Evolutionary conservation across 2,888 invertebrate genomes (phyloP).

Genomic region (Eupithecia pulchellata): DNA sequence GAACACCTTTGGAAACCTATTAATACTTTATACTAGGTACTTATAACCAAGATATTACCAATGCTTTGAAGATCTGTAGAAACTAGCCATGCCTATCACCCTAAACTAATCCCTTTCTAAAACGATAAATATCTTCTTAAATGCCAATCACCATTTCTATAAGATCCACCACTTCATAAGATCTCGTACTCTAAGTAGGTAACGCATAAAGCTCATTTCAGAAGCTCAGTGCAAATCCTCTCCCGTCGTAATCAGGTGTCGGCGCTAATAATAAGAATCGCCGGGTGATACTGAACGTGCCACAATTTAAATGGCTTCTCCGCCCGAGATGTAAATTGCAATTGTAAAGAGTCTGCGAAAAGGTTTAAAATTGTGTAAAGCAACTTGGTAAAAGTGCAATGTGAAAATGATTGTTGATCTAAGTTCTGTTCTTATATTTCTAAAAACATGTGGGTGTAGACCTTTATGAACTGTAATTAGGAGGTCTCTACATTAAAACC

Average conservation of each 20-base stretch:
- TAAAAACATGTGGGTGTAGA: neutral
- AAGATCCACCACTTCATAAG: neutral
- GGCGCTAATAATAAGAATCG: slow-evolving; percentile 58
- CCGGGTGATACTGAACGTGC: slow-evolving; percentile 39
- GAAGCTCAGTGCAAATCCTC: slow-evolving; percentile 7
- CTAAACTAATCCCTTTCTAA: neutral
- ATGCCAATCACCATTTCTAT: neutral
- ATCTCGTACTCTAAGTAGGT: neutral
- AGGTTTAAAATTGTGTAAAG: neutral
- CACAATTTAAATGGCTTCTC: slow-evolving; percentile 45
- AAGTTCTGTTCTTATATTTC: neutral
- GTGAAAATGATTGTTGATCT: neutral
- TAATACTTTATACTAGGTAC: too few relatives aligned
- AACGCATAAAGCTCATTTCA: slow-evolving; percentile 13
- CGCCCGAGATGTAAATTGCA: slow-evolving; percentile 39
- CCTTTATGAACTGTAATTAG: neutral
- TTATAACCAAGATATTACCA: neutral
- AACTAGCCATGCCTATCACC: neutral
- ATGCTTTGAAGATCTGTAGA: neutral
- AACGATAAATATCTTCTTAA: neutral
- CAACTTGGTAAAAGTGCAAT: neutral
- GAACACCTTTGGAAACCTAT: too few relatives aligned
- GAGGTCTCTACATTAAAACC: neutral
- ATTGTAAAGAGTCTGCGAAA: slow-evolving; percentile 8
- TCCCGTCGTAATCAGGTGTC: slow-evolving; percentile 54